Base-by-base conservation (phyloP, 2,113 vertebrate species). In the Fregetta grallaria region DNA sequence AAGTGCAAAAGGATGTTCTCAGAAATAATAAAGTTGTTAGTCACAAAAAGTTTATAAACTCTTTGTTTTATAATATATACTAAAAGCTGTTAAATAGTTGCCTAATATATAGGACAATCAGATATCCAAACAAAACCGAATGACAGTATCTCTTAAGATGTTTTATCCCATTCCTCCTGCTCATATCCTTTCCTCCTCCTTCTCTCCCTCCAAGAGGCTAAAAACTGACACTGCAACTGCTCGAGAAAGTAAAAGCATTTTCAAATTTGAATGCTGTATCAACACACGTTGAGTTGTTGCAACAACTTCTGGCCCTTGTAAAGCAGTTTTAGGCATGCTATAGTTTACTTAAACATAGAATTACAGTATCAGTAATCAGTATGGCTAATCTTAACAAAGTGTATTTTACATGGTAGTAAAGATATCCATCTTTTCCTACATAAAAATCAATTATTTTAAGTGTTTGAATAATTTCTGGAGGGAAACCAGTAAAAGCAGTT, bases 241-340 rank as follows among this genome's bases (percentile, higher is more conserved):
- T 44, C 52, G 6, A 40, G 23, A 58, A 81, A 58, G 27, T 27
- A 73, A n/a, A 71, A 82, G n/a, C 32, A 21, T 17, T 38, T 72
- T 72, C 13, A 34, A 40, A 27, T 47, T 1, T 44, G 45, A 74
- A 62, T 30, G 23, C 18, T 38, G 2, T 18, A 34, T 1, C 10
- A 22, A n/a, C 1, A 10, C 13, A 49, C 9, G 1, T 0, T 4
- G 27, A 49, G 34, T 3, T 47, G 16, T 13, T 49, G 38, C 30
- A 53, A 13, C 10, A 67, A 4, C 15, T 38, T 29, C 17, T 30
- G 20, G 13, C 32, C 50, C 20, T 94, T n/a, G 36, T 7, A n/a
- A 47, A 53, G 55, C 49, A 45, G 34, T n/a, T 85, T 75, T 53
- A 58, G 29, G 13, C 29, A 29, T 14, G 23, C 30, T 88, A 19